Percentiles rank a stretch among this genome's conserved stretches.
These are phyloP conservation scores for Calypte anna DNA, from an alignment of 2,113 vertebrate genomes.

Conservation along the genomic window DNA sequence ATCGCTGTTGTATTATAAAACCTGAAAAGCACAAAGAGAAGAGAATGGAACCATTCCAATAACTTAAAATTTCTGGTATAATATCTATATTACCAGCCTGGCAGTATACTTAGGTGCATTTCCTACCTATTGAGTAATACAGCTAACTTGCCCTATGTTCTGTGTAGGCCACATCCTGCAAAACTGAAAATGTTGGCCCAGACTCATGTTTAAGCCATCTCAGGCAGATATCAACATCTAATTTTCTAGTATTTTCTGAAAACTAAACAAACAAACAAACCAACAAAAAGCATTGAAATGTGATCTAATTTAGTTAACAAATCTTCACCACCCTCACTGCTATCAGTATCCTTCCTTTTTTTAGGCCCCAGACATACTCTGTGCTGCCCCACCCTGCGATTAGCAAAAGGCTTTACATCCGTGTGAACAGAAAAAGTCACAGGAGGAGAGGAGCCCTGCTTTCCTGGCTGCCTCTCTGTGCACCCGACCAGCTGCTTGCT, in stretches of 20 bases:
- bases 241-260: neutral
- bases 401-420: accelerated
- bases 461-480: neutral
- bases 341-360: no score
- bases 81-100: neutral
- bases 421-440: neutral
- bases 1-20: neutral
- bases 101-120: neutral
- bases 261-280: no score
- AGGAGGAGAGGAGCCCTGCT: accelerated
- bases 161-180: neutral
- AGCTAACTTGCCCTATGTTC: neutral
- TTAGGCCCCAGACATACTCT: neutral
- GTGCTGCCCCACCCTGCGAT: accelerated
- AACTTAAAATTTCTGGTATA: neutral
- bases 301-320: neutral
- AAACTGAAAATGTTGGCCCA: neutral
- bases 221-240: neutral
- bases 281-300: neutral
- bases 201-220: no score
- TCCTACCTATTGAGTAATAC: neutral
- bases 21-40: neutral
- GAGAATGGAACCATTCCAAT: neutral
- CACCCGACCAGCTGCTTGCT: neutral
- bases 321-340: neutral